Conservation (phyloP, 2,797 vertebrate genomes). For the Poecilia wingei region DNA sequence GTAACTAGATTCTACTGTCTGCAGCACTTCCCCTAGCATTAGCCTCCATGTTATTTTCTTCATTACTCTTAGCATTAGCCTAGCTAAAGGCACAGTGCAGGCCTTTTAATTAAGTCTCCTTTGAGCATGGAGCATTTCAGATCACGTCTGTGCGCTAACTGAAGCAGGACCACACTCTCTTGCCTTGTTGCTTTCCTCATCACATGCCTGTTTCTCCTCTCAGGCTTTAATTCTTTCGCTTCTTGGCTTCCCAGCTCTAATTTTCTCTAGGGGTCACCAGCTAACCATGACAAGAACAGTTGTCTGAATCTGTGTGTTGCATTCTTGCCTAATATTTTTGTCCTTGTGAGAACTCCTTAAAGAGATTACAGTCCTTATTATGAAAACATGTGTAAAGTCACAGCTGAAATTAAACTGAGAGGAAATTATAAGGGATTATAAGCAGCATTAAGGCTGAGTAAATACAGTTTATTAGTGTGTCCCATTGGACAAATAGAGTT, state of each 20-base stretch:
- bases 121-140: conserved; percentile 48
- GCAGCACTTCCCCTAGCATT: conserved; percentile 49
- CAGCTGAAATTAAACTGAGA: conserved; percentile 12
- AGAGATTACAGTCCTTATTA: conserved; percentile 25
- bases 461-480: conserved; percentile 20
- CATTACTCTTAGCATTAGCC: conserved; percentile 63
- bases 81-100: conserved; percentile 26
- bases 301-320: conserved; percentile 28
- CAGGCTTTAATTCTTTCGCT: conserved; percentile 40
- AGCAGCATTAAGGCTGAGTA: conserved; percentile 6
- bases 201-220: conserved; percentile 57
- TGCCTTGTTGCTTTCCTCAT: conserved; percentile 69
- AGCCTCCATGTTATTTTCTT: conserved; percentile 46
- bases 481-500: background rate
- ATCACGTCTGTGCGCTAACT: conserved; percentile 55
- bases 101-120: conserved; percentile 69
- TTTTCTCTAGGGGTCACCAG: conserved; percentile 60
- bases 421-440: conserved; percentile 34
- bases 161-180: conserved; percentile 60
- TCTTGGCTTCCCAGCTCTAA: conserved; percentile 28
- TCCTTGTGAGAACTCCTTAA: conserved; percentile 16
- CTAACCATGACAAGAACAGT: conserved; percentile 55
- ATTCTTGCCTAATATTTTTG: conserved; percentile 19
- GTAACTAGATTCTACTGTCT: conserved; percentile 51
- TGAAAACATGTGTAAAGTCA: conserved; percentile 16